These are phyloP conservation scores for Hipparchia semele DNA, from an alignment of 2,888 invertebrate genomes.

Conservation along the genomic window DNA sequence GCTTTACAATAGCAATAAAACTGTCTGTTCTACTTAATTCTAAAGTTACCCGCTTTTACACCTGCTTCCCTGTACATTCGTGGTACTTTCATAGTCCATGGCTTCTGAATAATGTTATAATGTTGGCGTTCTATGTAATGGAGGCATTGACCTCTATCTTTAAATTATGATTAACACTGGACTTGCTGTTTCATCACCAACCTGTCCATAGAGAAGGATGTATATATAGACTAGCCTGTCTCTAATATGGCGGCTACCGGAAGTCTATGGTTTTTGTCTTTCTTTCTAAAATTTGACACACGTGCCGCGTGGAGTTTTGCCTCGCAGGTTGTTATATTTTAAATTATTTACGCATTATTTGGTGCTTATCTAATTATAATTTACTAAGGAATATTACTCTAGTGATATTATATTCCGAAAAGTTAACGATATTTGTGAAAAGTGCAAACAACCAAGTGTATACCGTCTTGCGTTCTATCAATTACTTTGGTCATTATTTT, in stretches of 20 bases:
- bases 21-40: too few species aligned
- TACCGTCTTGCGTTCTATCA: not conserved
- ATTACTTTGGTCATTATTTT: not conserved
- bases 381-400: conserved; percentile 44
- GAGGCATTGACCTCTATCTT: too few species aligned
- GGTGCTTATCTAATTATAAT: conserved; percentile 51
- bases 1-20: too few species aligned
- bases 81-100: too few species aligned
- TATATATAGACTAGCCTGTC: conserved; percentile 43
- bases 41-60: too few species aligned
- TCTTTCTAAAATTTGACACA: conserved; percentile 81
- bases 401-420: conserved; percentile 53
- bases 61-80: too few species aligned
- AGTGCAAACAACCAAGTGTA: conserved; percentile 42
- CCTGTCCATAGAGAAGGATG: too few species aligned
- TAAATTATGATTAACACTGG: too few species aligned
- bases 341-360: conserved; percentile 54
- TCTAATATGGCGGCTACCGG: conserved; percentile 69
- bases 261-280: conserved; percentile 67
- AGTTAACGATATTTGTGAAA: conserved; percentile 55
- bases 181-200: too few species aligned
- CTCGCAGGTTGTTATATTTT: conserved; percentile 76
- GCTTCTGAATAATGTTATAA: too few species aligned
- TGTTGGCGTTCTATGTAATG: too few species aligned
- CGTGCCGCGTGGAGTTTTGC: conserved; percentile 83